Base-by-base conservation (phyloP, 1,140 invertebrate genomes). In the Ericerus pela region DNA sequence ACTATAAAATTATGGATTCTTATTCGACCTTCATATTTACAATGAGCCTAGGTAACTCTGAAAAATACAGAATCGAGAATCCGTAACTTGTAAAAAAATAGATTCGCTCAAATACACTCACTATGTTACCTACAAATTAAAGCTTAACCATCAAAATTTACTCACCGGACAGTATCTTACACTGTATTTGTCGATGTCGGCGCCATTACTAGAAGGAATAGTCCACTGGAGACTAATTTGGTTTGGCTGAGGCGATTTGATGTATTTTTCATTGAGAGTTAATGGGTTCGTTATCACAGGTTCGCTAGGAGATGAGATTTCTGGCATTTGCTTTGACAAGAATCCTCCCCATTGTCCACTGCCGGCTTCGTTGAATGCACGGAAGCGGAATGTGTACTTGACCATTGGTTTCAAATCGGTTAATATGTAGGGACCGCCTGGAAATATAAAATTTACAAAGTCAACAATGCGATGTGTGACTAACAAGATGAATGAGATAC, bases 141-240 rank as follows among this genome's bases (percentile, higher is more conserved):
- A n/a, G n/a, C n/a, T n/a, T n/a, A n/a, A n/a, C n/a, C n/a, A n/a
- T n/a, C n/a, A n/a, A n/a, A n/a, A n/a, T n/a, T n/a, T 37, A 76
- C 78, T 79, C 74, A 88, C 85, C 61, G 77, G 75, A 66, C 86
- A 90, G 66, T 81, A 88, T 63, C 74, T 80, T 51, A 95, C 77
- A 66, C 81, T 73, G 70, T 91, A 95, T 64, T 73, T 72, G 62
- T 89, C 81, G 63, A 95, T 92, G 2, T 79, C 80, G 70, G 88
- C 84, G 2, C 90, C 90, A 69, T 94, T 94, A 65, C 93, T 82
- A 12, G 79, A 77, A 0, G 88, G 87, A 30, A 82, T 78, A 55
- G 76, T 78, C 88, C 89, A 94, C 62, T 78, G 74, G 1, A 91
- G 64, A 65, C 90, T 81, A 66, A 81, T 90, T 62, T 79, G 79